Evolutionary conservation across 2,888 invertebrate species (phyloP).

Genomic region (Nomada ferruginata): DNA sequence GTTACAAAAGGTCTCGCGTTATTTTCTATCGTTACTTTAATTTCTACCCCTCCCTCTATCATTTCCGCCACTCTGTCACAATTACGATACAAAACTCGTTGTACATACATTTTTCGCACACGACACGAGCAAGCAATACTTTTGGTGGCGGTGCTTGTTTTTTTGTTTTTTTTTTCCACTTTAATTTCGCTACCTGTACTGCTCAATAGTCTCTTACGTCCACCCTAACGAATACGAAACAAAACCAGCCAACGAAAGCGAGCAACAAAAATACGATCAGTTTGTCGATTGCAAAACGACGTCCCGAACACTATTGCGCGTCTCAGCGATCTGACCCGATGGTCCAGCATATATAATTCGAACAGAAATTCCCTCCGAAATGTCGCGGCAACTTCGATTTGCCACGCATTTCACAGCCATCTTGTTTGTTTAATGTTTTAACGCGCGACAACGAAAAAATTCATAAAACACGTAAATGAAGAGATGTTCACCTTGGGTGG

Average conservation of each 20-base stretch:
- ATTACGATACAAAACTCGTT: slow-evolving; percentile 20
- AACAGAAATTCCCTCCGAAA: slow-evolving; percentile 12
- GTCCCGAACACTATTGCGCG: slow-evolving; percentile 7
- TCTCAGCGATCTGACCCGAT: slow-evolving; percentile 20
- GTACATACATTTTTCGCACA: slow-evolving; percentile 25
- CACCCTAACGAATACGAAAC: not conserved
- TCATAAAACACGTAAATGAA: slow-evolving; percentile 62
- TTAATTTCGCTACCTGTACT: slow-evolving; percentile 58
- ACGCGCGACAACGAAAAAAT: slow-evolving; percentile 37
- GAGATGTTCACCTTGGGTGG: slow-evolving; percentile 75
- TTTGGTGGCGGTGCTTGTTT: slow-evolving; percentile 67
- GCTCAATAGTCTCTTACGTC: slow-evolving; percentile 8
- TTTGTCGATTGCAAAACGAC: not conserved
- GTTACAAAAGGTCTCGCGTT: slow-evolving; percentile 9
- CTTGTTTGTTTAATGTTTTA: slow-evolving; percentile 27
- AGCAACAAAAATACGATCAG: slow-evolving; percentile 1
- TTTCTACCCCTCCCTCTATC: not conserved
- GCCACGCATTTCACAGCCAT: slow-evolving; percentile 27
- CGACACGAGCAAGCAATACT: slow-evolving; percentile 38
- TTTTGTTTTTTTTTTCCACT: slow-evolving; percentile 29
- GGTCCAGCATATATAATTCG: not conserved
- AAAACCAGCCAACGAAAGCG: not conserved
- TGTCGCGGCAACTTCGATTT: slow-evolving; percentile 17
- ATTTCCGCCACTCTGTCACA: slow-evolving; percentile 28
- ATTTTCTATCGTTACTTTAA: not conserved